phyloP scores from a whole-genome alignment of 1,140 invertebrate genomes.

The Ostrea edulis region DNA sequence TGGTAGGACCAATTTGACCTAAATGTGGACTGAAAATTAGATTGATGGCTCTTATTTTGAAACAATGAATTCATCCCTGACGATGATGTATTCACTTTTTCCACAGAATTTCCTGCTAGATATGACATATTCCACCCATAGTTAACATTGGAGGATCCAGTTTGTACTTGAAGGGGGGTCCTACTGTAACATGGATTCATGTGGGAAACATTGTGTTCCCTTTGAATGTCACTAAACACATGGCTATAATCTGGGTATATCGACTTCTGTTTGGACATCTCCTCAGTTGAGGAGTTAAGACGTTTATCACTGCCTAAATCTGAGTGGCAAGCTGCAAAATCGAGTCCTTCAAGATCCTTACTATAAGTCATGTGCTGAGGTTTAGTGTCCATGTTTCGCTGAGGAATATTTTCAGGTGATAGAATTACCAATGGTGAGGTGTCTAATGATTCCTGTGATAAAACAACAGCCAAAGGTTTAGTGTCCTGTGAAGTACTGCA shows the following conservation, averaged over 20 bases:
- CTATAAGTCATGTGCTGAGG: constrained; percentile 17
- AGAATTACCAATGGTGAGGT: not conserved
- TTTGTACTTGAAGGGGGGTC: constrained; percentile 17
- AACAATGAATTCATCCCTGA: not conserved
- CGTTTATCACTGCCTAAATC: constrained; percentile 26
- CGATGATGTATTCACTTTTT: not conserved
- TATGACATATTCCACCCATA: constrained; percentile 16
- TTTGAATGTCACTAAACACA: constrained; percentile 67
- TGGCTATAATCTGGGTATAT: constrained; percentile 73
- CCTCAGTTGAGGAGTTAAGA: constrained; percentile 58
- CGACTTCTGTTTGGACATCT: constrained; percentile 42
- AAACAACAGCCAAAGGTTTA: not conserved
- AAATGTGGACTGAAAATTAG: not conserved
- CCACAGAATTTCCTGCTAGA: constrained; percentile 10
- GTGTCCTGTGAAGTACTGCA: not conserved
- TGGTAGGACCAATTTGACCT: not conserved
- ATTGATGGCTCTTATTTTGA: not conserved
- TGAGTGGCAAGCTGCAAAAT: constrained; percentile 55
- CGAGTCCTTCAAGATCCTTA: constrained; percentile 69
- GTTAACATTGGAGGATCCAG: not conserved
- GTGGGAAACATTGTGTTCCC: constrained; percentile 55
- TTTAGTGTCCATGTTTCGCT: not conserved
- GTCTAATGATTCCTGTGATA: not conserved
- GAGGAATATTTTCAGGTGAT: constrained; percentile 1
- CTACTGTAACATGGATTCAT: constrained; percentile 48